Base-by-base conservation (phyloP, 2,797 vertebrate genomes). In the Hybognathus amarus region DNA sequence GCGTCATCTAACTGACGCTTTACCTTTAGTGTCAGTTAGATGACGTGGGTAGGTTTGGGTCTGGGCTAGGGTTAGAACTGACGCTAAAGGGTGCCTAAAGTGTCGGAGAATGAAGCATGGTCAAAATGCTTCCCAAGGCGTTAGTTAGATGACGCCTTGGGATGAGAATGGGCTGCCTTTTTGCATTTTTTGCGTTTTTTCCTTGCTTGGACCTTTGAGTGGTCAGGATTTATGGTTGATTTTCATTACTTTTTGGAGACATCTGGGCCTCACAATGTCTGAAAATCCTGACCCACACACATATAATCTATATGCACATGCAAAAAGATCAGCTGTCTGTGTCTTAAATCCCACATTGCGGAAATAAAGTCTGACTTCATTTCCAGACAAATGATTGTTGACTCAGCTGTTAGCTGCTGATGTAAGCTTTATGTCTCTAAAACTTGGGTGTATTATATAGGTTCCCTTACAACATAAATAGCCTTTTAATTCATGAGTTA, bases 271-370 rank as follows among this genome's bases (percentile, higher is more conserved):
- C 27, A 38, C 61, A 15, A 8, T 76, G 36, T 18, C 6, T 54
- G 33, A n/a, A 76, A 68, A 47, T 40, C 9, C 38, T 50, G 17
- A 47, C 38, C n/a, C 33, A 17, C 61, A 78, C 33, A 77, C 63
- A 77, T 42, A 78, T 18, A 30, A 30, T 63, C 13, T 63, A 20
- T 36, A 68, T 78, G 13, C 79, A 64, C 70, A 64, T 63, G 30
- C 63, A 82, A 73, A 85, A 85, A 83, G 80, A 71, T 87, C 81
- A 83, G 22, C 36, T 61, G 82, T 77, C 78, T 81, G 36, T 81
- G 76, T 78, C 59, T 77, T 79, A 47, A 45, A 33, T 69, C 80
- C 42, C 64, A 75, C 70, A 52, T 52, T 18, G 22, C 75, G 33
- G 69, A 45, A 64, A 83, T 61, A 67, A 52, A 67, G 18, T 75